These are phyloP conservation scores for Apocheima hispidaria DNA, from an alignment of 2,888 invertebrate genomes.

Conservation along the genomic window DNA sequence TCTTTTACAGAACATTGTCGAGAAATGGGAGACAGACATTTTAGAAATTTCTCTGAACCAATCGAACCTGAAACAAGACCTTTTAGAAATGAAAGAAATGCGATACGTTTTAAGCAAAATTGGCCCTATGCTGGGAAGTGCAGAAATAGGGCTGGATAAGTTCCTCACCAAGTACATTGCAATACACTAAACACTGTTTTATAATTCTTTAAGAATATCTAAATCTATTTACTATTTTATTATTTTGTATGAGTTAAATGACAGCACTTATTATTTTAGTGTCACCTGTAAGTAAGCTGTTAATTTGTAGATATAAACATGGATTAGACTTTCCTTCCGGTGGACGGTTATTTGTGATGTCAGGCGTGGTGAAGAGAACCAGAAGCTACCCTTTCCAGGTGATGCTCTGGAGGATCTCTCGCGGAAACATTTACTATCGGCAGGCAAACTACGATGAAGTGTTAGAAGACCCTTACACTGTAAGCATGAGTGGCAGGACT, in stretches of 20 bases:
- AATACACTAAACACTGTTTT: neutral
- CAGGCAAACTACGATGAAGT: constrained; percentile 92
- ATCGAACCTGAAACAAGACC: constrained; percentile 58
- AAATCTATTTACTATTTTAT: too few species aligned
- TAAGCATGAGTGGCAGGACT: constrained; percentile 67
- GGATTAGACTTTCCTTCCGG: constrained; percentile 46
- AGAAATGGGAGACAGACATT: constrained; percentile 71
- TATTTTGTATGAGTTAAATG: too few species aligned
- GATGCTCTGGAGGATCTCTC: constrained; percentile 76
- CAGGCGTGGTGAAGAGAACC: constrained; percentile 67
- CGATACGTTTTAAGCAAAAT: constrained; percentile 65
- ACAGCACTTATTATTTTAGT: too few species aligned
- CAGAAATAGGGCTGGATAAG: constrained; percentile 53
- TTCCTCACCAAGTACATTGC: constrained; percentile 27
- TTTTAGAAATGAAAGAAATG: constrained; percentile 67
- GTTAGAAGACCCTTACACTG: constrained; percentile 92
- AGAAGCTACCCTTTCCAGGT: constrained; percentile 66
- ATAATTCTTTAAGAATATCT: too few species aligned
- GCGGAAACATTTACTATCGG: constrained; percentile 94
- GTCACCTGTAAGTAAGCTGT: neutral
- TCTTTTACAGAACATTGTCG: constrained; percentile 60
- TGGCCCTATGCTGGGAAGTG: constrained; percentile 68
- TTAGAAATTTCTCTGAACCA: constrained; percentile 63
- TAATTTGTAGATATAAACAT: constrained; percentile 10
- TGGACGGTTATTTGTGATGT: constrained; percentile 65